phyloP scores from a whole-genome alignment of 1,140 invertebrate genomes.

The Anoplophora glabripennis region DNA sequence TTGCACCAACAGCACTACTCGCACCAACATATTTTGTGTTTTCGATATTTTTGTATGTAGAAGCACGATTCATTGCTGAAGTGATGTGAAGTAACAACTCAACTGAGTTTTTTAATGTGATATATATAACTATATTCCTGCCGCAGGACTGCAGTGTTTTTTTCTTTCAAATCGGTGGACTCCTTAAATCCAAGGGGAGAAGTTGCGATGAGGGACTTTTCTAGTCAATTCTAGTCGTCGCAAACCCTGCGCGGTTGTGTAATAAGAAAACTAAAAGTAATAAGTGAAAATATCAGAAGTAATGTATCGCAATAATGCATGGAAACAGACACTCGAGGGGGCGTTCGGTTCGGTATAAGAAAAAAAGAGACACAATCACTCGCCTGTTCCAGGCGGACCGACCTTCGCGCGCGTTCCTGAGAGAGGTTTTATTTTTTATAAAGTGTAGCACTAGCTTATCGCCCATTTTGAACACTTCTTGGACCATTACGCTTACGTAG shows the following conservation, averaged over 20 bases:
- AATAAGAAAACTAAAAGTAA: constrained; percentile 24
- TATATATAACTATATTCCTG: constrained; percentile 25
- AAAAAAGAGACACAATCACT: constrained; percentile 44
- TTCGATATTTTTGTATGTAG: not conserved
- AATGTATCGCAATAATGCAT: constrained; percentile 31
- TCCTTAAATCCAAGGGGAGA: constrained; percentile 30
- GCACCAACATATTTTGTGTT: constrained; percentile 16
- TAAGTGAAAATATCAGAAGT: constrained; percentile 31
- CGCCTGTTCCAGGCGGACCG: not conserved
- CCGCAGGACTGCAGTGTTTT: constrained; percentile 31
- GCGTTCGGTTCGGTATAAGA: constrained; percentile 3
- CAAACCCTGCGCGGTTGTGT: not conserved
- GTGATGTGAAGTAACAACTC: constrained; percentile 23
- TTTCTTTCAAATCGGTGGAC: constrained; percentile 23
- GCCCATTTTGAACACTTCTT: not conserved
- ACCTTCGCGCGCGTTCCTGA: not conserved
- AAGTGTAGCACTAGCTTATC: no score
- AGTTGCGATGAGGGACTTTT: constrained; percentile 3
- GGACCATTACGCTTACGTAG: not conserved
- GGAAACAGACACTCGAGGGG: constrained; percentile 12
- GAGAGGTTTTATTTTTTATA: not conserved
- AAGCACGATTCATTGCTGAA: constrained; percentile 7
- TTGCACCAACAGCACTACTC: constrained; percentile 25
- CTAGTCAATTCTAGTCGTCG: constrained; percentile 16
- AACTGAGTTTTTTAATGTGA: constrained; percentile 32